A percentile compares a stretch with the other conserved stretches of the same genome.
Conservation (phyloP, 35 echinoderm and acorn worm genomes). For the Heliocidaris tuberculata region DNA sequence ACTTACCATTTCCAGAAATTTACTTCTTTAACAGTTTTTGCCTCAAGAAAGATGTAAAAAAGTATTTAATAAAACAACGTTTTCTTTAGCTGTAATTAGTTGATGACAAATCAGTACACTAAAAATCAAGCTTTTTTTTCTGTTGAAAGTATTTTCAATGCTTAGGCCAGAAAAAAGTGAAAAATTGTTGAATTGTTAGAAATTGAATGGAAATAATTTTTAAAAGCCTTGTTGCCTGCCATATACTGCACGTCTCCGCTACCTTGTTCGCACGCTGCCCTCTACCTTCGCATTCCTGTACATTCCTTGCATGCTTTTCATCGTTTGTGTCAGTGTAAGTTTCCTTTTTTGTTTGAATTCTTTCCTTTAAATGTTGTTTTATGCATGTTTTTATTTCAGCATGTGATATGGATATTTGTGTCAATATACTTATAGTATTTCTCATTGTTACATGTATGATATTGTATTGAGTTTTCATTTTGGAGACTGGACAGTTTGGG, state of each 20-base stretch:
- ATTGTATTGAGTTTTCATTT: not conserved
- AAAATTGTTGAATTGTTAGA: not conserved
- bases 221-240: not conserved
- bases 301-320: slow-evolving; percentile 40
- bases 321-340: slow-evolving; percentile 26
- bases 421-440: not conserved
- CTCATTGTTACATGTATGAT: not conserved
- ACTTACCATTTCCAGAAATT: too few relatives aligned
- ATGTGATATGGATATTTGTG: not conserved
- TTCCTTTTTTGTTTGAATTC: not conserved
- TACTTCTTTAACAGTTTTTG: too few relatives aligned
- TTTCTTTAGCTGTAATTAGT: not conserved
- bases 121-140: not conserved
- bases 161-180: not conserved
- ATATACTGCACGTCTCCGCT: not conserved
- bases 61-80: not conserved
- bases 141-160: not conserved
- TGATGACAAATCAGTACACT: not conserved
- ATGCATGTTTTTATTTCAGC: not conserved
- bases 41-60: not conserved
- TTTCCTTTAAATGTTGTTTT: not conserved
- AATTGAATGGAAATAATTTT: not conserved
- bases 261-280: not conserved
- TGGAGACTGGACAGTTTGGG: not conserved
- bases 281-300: not conserved